A percentile compares a stretch with the other conserved stretches of the same genome.
Conservation (phyloP, 2,113 vertebrate genomes). For the Oryzias woworae region DNA sequence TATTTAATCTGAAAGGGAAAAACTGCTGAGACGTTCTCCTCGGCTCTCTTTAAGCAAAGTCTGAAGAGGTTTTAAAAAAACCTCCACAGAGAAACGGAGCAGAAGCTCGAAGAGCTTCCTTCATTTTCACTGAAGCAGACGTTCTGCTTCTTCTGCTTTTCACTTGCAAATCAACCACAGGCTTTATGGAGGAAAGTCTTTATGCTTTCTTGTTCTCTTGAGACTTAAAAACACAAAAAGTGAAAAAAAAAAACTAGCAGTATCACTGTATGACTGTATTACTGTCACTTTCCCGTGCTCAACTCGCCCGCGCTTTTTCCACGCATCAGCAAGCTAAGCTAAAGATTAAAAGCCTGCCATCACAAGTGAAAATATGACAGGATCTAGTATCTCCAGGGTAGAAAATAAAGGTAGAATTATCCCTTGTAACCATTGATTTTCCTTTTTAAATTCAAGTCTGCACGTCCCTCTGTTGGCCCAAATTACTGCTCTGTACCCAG, state of each 20-base stretch:
- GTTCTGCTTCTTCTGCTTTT: conserved; percentile 29
- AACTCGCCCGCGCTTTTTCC: neutral
- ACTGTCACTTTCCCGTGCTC: conserved; percentile 2
- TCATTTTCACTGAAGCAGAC: conserved; percentile 29
- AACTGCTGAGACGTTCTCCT: conserved; percentile 9
- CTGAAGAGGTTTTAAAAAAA: conserved; percentile 24
- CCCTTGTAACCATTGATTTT: neutral
- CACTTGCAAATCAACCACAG: conserved; percentile 23
- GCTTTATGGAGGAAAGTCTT: conserved; percentile 29
- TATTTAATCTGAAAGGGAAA: neutral
- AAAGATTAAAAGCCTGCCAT: conserved; percentile 9
- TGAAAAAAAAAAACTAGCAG: neutral
- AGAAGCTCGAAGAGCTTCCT: conserved; percentile 22
- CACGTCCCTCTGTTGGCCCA: neutral
- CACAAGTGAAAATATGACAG: neutral
- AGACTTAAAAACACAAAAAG: conserved; percentile 25
- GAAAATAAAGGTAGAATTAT: neutral
- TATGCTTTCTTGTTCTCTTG: conserved; percentile 32
- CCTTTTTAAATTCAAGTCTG: conserved; percentile 4
- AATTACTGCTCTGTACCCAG: conserved; percentile 1
- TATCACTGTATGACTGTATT: conserved; percentile 10
- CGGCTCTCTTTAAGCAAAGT: conserved; percentile 33
- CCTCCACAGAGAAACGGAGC: conserved; percentile 15
- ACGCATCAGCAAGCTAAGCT: conserved; percentile 11
- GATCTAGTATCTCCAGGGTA: neutral